phyloP scores from a whole-genome alignment of 2,797 vertebrate species.

The Acropternis orthonyx region DNA sequence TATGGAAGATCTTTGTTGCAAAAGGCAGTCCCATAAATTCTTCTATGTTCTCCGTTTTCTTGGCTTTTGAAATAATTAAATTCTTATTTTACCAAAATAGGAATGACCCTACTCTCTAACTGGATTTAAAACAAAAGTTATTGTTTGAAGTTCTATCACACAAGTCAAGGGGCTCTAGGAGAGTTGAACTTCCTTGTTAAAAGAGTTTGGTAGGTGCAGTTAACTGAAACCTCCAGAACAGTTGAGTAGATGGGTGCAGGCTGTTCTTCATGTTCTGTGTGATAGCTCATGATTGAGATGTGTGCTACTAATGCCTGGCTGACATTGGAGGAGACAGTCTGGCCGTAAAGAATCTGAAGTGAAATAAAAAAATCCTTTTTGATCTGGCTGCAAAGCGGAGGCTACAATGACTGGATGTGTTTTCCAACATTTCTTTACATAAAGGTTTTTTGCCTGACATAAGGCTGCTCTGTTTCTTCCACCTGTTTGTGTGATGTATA shows the following conservation, averaged over 20 bases:
- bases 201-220: not conserved
- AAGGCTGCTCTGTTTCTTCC: not conserved
- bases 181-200: not conserved
- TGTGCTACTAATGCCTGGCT: not conserved
- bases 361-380: not conserved
- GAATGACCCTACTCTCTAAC: not conserved
- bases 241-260: not conserved
- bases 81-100: not conserved
- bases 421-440: not conserved
- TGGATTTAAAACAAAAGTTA: not conserved
- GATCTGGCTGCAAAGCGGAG: not conserved
- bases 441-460: not conserved
- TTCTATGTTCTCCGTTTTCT: not conserved
- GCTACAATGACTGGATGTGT: not conserved
- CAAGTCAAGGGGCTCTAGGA: not conserved
- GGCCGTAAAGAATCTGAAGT: not conserved
- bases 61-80: not conserved
- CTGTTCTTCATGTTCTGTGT: not conserved
- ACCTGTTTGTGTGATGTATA: not conserved
- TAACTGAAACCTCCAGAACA: not conserved
- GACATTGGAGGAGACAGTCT: not conserved
- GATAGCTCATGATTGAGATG: not conserved
- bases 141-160: not conserved
- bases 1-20: not conserved
- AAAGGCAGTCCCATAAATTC: fast-evolving